Base-by-base conservation (phyloP, 2,797 vertebrate species). In the Myotis findleyi region DNA sequence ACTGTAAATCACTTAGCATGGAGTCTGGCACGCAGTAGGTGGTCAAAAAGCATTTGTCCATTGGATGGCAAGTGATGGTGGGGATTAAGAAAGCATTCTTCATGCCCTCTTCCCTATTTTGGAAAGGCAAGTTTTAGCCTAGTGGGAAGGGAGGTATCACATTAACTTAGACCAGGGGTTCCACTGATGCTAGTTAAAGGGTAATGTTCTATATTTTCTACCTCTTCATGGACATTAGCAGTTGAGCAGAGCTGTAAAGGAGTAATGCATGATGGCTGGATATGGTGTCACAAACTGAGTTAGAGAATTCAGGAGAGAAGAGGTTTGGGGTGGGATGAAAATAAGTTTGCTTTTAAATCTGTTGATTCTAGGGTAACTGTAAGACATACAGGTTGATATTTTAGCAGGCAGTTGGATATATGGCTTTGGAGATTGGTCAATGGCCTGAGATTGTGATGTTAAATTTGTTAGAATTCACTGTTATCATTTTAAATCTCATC, bases 291-390 rank as follows among this genome's bases (percentile, higher is more conserved):
- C 11, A 9, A 49, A 33, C 13, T 33, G 41, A 89, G 55, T 51
- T 91, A 62, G 11, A 93, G 86, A 95, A 57, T 87, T 95, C 33
- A 73, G 44, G 69, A 38, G 16, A 92, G 23, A 88, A 76, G 66
- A 91, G 23, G 1, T 33, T 62, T 59, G 16, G 18, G 77, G 14
- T 76, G 8, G 53, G 17, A 69, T 85, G 73, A n/a, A 87, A 44
- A 76, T 27, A 33, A 81, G 7, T 64, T 85, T 94, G 66, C 59
- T 69, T 79, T 85, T 55, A 90, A 33, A 47, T 9, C 9, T 81
- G 25, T 82, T 89, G 66, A 33, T 89, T 77, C 38, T 75, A 49
- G 85, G 30, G 4, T 93, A 25, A 49, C 36, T 85, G 0, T 84
- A 64, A 68, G n/a, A 71, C 38, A 36, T 8, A 1, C 3, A 92